A percentile compares a stretch with the other conserved stretches of the same genome.
These are phyloP conservation scores for Cyanoliseus patagonus DNA, from an alignment of 2,113 vertebrate genomes.

Conservation along the genomic window DNA sequence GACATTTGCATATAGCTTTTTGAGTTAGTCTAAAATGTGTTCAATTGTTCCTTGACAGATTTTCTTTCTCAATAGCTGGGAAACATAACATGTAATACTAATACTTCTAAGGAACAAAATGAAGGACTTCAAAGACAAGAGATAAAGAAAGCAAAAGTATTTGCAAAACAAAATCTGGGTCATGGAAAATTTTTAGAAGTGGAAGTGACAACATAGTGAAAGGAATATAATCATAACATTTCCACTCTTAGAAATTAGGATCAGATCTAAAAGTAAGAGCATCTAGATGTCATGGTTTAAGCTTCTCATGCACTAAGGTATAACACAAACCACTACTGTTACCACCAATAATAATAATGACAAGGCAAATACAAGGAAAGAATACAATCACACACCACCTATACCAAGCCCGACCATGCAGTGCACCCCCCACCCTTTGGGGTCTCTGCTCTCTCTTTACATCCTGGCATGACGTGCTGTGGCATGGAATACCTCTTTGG, in stretches of 20 bases:
- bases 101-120: background rate
- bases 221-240: background rate
- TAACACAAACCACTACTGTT: too few species aligned
- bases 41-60: background rate
- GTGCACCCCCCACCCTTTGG: too few species aligned
- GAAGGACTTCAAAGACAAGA: background rate
- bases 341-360: too few species aligned
- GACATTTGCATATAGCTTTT: background rate
- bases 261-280: background rate
- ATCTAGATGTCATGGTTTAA: background rate
- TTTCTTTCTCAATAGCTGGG: background rate
- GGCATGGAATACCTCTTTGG: too few species aligned
- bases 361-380: too few species aligned
- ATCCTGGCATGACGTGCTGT: too few species aligned
- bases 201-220: background rate
- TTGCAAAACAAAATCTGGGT: background rate
- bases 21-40: background rate
- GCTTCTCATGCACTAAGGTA: too few species aligned
- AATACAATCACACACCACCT: too few species aligned
- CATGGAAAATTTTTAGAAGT: background rate
- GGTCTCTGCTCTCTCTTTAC: too few species aligned
- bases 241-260: background rate
- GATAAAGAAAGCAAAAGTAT: background rate
- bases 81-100: background rate
- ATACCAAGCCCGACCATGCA: too few species aligned